Conservation (phyloP, 2,797 vertebrate species). For the Brachyalestes nurse region DNA sequence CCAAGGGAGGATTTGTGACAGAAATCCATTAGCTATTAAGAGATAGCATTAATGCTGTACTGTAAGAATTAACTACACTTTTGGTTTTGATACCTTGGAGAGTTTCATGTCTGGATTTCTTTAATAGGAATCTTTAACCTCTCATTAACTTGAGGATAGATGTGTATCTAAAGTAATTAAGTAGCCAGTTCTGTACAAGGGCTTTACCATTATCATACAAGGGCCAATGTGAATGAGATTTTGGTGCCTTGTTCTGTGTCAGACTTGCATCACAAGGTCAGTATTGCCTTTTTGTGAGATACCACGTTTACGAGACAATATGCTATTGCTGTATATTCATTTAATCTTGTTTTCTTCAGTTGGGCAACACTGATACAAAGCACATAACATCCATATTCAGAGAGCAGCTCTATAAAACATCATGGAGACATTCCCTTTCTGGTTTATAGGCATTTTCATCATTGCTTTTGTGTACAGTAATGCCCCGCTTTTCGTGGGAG, state of each 20-base stretch:
- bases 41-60: constrained; percentile 58
- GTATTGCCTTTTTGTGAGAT: neutral
- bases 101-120: constrained; percentile 63
- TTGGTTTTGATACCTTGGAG: constrained; percentile 62
- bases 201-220: constrained; percentile 55
- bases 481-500: no score
- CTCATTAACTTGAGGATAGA: constrained; percentile 72
- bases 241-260: constrained; percentile 6
- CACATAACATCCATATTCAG: no score
- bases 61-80: constrained; percentile 63
- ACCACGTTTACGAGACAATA: no score
- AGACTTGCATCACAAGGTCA: neutral
- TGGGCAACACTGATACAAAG: no score
- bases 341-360: no score
- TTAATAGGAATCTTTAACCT: constrained; percentile 66
- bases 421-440: no score
- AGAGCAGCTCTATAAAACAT: no score
- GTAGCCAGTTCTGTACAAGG: constrained; percentile 57
- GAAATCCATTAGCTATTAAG: constrained; percentile 38
- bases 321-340: no score
- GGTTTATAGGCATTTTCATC: no score
- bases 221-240: constrained; percentile 3
- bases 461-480: no score
- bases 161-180: constrained; percentile 73
- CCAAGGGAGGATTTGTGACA: constrained; percentile 27